phyloP scores from a whole-genome alignment of 2,797 vertebrate genomes.

The Hafferia zeledoni region DNA sequence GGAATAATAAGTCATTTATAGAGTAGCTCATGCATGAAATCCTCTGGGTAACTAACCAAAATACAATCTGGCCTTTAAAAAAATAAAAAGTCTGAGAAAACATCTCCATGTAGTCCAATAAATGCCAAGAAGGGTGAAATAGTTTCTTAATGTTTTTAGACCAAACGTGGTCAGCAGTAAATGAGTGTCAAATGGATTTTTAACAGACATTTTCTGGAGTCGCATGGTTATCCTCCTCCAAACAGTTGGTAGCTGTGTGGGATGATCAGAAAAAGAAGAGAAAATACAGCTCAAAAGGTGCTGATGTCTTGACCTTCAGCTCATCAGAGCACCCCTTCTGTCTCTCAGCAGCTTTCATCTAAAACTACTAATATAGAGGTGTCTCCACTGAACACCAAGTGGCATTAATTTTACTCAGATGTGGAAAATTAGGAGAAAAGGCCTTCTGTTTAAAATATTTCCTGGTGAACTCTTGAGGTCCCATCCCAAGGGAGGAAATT shows the following conservation, averaged over 20 bases:
- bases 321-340: background rate
- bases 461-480: background rate
- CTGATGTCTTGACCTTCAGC: background rate
- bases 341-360: constrained; percentile 29
- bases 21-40: constrained; percentile 35
- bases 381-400: background rate
- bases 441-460: background rate
- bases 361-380: background rate
- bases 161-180: background rate
- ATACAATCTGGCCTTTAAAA: background rate
- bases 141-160: constrained; percentile 44
- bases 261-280: constrained; percentile 26
- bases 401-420: background rate
- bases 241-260: background rate
- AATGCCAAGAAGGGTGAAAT: constrained; percentile 37
- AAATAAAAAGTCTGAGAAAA: background rate
- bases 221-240: background rate
- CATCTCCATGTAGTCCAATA: background rate
- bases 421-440: background rate
- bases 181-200: constrained; percentile 34
- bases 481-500: background rate
- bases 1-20: constrained; percentile 53
- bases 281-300: constrained; percentile 8
- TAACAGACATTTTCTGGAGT: constrained; percentile 18
- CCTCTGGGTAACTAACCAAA: constrained; percentile 44